Base-by-base conservation (phyloP, 1,140 invertebrate species). In the Propsilocerus akamusi region DNA sequence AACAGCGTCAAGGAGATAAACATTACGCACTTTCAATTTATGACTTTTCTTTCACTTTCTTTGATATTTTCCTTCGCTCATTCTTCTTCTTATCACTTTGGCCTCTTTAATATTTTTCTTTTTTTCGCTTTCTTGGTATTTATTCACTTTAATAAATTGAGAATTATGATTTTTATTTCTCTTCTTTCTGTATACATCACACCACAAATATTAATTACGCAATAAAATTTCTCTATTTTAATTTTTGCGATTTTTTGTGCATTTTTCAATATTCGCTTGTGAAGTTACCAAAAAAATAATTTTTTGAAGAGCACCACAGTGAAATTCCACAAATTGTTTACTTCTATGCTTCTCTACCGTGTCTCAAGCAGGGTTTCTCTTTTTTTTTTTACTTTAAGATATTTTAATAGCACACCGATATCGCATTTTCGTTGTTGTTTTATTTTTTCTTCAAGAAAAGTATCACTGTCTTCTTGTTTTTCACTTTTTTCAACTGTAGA, bases 11-110 rank as follows among this genome's bases (percentile, higher is more conserved):
- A n/a, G n/a, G n/a, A n/a, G n/a, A n/a, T n/a, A n/a, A n/a, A n/a
- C n/a, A 11, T 10, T 17, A 37, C 14, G 32, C 32, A 37, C 32
- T 37, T 41, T 20, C 17, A 20, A 41, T 41, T 17, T 41, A 20
- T 41, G n/a, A 17, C 17, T 41, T 17, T 41, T 41, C 34, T 41
- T 41, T 41, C 34, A 41, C 34, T 41, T 41, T 41, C 34, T 41
- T 41, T 41, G 14, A 30, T 30, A 30, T 30, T 20, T 20, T 41
- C 20, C 14, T n/a, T 34, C 14, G 11, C 11, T 34, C 20, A 4
- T 41, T 41, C 34, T 41, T 41, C 14, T 41, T 41, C 34, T 41
- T 41, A 41, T 41, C 34, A 41, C 14, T 41, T 41, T 41, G 34
- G 34, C 34, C 34, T 41, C 34, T 41, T n/a, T n/a, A n/a, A n/a